Percentiles rank a stretch among this genome's conserved stretches.
These are phyloP conservation scores for Nymphalis polychloros DNA, from an alignment of 2,888 invertebrate species.

Conservation along the genomic window DNA sequence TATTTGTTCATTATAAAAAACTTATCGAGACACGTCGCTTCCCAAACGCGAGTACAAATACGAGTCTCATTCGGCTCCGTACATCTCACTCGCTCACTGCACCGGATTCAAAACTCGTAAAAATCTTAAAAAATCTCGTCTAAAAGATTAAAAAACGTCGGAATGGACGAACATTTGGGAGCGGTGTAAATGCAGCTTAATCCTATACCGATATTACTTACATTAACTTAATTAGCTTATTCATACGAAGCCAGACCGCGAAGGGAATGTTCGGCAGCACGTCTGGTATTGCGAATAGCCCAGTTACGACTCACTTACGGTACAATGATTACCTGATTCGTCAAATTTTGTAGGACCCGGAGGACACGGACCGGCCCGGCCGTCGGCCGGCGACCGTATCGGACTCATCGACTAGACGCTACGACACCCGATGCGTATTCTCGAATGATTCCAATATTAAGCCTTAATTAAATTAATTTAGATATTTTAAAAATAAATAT, in stretches of 20 bases:
- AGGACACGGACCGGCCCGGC: conserved; percentile 32
- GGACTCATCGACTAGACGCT: conserved; percentile 73
- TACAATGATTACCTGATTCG: conserved; percentile 45
- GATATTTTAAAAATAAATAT: conserved; percentile 70
- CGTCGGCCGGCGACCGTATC: conserved; percentile 43
- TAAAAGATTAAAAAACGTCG: conserved; percentile 56
- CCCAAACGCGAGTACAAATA: conserved; percentile 49
- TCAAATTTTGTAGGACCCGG: conserved; percentile 55
- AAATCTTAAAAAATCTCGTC: conserved; percentile 41
- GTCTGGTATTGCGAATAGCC: conserved; percentile 73
- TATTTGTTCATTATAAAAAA: conserved; percentile 49
- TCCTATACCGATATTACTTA: conserved; percentile 59
- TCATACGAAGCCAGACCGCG: conserved; percentile 57
- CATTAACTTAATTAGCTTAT: conserved; percentile 66
- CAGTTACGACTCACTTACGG: conserved; percentile 61
- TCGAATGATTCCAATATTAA: conserved; percentile 53
- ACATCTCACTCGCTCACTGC: conserved; percentile 44
- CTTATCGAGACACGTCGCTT: conserved; percentile 38
- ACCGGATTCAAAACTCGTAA: conserved; percentile 47
- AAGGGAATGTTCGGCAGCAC: conserved; percentile 27
- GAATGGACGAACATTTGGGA: conserved; percentile 60
- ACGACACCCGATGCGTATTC: conserved; percentile 70
- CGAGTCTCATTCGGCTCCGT: conserved; percentile 36
- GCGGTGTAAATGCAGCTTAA: conserved; percentile 45
- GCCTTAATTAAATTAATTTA: conserved; percentile 48